phyloP scores from a whole-genome alignment of 2,888 invertebrate genomes.

The Pseudeuparius sepicola region DNA sequence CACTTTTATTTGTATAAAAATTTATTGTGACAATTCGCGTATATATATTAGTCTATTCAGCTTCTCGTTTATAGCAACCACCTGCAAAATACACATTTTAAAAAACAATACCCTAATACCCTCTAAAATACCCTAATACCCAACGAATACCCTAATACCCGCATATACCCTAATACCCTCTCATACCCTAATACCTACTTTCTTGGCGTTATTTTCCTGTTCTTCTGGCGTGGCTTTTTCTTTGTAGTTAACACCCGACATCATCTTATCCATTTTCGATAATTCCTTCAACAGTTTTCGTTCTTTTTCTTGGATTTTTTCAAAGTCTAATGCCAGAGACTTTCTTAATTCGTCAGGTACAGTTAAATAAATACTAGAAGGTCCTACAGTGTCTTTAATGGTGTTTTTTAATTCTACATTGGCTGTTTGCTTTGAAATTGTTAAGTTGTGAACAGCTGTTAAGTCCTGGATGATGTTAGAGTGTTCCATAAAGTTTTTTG shows the following conservation, averaged over 20 bases:
- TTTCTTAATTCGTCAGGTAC: slow-evolving; percentile 31
- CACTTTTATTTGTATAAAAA: too few relatives aligned
- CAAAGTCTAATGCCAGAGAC: slow-evolving; percentile 28
- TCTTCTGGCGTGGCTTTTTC: slow-evolving; percentile 30
- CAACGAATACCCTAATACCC: too few relatives aligned
- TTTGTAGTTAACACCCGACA: slow-evolving; percentile 31
- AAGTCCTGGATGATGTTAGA: slow-evolving; percentile 30
- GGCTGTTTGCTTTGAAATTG: slow-evolving; percentile 10
- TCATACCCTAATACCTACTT: slow-evolving; percentile 25
- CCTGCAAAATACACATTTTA: too few relatives aligned
- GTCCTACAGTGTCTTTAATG: slow-evolving; percentile 29
- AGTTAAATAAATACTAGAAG: slow-evolving; percentile 28
- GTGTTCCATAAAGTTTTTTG: too few relatives aligned
- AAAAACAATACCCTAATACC: too few relatives aligned
- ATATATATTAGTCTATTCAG: too few relatives aligned
- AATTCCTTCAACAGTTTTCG: slow-evolving; percentile 34
- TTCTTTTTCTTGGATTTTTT: slow-evolving; percentile 32
- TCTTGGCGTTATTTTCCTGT: slow-evolving; percentile 32
- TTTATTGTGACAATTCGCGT: too few relatives aligned
- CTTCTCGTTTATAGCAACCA: too few relatives aligned
- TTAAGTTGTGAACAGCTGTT: slow-evolving; percentile 26
- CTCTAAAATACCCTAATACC: too few relatives aligned
- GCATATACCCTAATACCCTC: too few relatives aligned
- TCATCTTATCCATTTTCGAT: slow-evolving; percentile 32
- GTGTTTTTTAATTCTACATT: slow-evolving; percentile 9